Percentiles rank a stretch among this genome's conserved stretches.
Conservation (phyloP, 2,113 vertebrate genomes). For the Ptyas mucosa region DNA sequence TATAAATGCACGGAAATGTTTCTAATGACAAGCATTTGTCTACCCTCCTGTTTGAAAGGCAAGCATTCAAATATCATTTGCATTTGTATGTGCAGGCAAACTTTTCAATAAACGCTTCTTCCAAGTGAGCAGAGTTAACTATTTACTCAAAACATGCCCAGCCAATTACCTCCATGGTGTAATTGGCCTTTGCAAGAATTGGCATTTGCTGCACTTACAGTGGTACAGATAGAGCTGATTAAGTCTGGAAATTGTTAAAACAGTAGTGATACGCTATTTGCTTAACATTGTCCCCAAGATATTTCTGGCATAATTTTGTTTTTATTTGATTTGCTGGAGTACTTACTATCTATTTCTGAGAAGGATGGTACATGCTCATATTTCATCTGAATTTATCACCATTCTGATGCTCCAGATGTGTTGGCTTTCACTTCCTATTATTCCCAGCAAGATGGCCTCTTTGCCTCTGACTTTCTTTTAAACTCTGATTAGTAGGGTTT, state of each 20-base stretch:
- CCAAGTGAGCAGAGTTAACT: constrained; percentile 78
- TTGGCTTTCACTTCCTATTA: background rate
- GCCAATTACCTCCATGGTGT: constrained; percentile 61
- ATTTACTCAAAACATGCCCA: constrained; percentile 72
- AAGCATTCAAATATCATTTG: constrained; percentile 82
- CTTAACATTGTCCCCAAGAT: constrained; percentile 1
- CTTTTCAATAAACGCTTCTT: constrained; percentile 81
- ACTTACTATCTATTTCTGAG: background rate
- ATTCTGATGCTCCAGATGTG: background rate
- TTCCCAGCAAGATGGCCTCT: background rate
- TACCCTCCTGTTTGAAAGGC: constrained; percentile 78
- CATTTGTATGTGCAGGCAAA: constrained; percentile 81
- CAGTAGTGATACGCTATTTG: constrained; percentile 7
- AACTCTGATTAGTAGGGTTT: background rate
- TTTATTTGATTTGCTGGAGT: constrained; percentile 15
- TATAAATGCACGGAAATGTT: constrained; percentile 86
- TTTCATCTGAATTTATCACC: background rate
- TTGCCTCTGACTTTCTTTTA: background rate
- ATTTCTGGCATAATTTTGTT: constrained; percentile 7
- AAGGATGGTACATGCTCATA: background rate
- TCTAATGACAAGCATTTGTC: constrained; percentile 86
- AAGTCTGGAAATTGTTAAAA: constrained; percentile 25
- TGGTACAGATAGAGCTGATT: constrained; percentile 1
- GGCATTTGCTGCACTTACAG: background rate
- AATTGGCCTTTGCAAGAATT: constrained; percentile 52